Conservation (phyloP, 1,140 invertebrate species). For the Cylas formicarius region DNA sequence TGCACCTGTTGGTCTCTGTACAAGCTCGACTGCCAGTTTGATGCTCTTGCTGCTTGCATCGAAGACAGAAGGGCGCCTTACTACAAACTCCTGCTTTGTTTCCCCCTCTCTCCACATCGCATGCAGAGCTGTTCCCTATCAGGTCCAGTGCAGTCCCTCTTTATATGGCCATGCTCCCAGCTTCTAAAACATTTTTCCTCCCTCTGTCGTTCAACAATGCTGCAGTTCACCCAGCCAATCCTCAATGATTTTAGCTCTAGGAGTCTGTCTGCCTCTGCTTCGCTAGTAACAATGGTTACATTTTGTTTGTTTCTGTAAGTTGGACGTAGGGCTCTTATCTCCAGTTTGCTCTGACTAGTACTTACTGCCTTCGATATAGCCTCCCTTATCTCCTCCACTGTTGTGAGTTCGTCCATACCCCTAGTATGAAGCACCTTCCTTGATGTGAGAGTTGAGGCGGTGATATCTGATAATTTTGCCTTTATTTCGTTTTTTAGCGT, state of each 20-base stretch:
- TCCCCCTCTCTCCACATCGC: slow-evolving; percentile 1
- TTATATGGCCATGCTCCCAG: slow-evolving; percentile 2
- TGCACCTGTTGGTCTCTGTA: too few relatives aligned
- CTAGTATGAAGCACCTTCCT: slow-evolving; percentile 1
- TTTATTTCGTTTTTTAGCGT: slow-evolving; percentile 7
- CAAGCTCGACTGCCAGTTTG: not conserved
- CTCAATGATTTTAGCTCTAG: not conserved
- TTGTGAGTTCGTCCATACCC: slow-evolving; percentile 2
- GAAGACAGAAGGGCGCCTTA: not conserved
- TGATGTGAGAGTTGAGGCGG: not conserved
- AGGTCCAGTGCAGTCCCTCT: not conserved
- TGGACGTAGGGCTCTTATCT: not conserved
- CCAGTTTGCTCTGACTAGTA: not conserved
- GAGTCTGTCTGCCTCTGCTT: not conserved
- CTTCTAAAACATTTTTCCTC: not conserved
- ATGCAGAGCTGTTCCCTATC: slow-evolving; percentile 1
- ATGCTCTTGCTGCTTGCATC: not conserved
- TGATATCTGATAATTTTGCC: not conserved
- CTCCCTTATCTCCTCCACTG: not conserved
- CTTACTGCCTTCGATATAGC: not conserved
- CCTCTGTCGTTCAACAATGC: not conserved
- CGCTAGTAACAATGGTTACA: not conserved
- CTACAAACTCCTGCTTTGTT: not conserved
- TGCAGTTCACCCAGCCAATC: not conserved
- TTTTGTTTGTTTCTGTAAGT: not conserved